Evolutionary conservation across 2,113 vertebrate genomes (phyloP), one percentile per base, ranked within the genome.

Genomic region (Delphinapterus leucas): DNA sequence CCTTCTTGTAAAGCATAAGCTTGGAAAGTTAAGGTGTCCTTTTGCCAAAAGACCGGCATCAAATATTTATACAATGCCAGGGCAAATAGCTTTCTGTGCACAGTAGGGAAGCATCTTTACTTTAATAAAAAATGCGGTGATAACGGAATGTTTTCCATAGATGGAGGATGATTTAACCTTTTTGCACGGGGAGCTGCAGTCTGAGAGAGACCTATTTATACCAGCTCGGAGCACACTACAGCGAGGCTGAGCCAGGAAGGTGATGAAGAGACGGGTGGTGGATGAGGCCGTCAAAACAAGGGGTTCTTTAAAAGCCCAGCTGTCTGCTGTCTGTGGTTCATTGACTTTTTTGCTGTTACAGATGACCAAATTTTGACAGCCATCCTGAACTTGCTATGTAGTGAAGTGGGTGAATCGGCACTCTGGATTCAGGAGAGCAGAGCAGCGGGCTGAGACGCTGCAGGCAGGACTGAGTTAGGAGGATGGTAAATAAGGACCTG

Each of bases 61-160:
- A 98, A 98, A 98, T 99, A 99, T 99, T 99, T 98, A 99, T 98
- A 97, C 73, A 92, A 41, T 47, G 61, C 65, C 79, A 55, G 95
- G 92, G 98, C 97, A 98, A 98, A 98, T 70, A 98, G 98, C 98
- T 98, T 98, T 98, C 97, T 98, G 96, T 98, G 97, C 98, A 98
- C 98, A 98, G 98, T 98, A 96, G 98, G 98, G 90, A 87, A 97
- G 95, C 98, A 96, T 97, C 96, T 97, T 97, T 97, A 53, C 97
- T 98, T 98, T 98, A 98, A 98, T 99, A 98, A 99, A 98, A 99
- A 98, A 98, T 98, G 97, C 98, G 98, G 98, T 90, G 98, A 98
- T 97, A 98, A 98, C 98, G 97, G 98, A 98, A 87, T 96, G 79
- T 98, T 98, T 98, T 98, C 97, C 95, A 68, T 97, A 95, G 87